These are phyloP conservation scores for Brachyhypopomus occidentalis DNA, from an alignment of 2,113 vertebrate species.

Conservation along the genomic window DNA sequence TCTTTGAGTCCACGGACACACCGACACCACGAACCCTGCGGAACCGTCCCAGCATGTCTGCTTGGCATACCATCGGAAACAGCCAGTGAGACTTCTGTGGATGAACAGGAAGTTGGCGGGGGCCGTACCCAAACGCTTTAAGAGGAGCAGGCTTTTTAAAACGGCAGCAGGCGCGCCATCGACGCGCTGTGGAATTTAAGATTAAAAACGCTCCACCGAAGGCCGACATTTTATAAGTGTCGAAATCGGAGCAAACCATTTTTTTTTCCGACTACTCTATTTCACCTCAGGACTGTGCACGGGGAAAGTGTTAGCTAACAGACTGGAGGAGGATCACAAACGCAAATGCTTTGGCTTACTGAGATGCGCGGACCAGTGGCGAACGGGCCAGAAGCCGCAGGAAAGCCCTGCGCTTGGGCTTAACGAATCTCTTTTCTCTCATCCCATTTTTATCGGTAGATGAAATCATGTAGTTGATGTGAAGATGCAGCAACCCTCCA, in stretches of 20 bases:
- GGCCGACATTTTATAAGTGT: constrained; percentile 36
- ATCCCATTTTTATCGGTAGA: constrained; percentile 43
- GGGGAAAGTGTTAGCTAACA: constrained; percentile 60
- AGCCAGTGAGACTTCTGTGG: constrained; percentile 34
- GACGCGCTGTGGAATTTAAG: neutral
- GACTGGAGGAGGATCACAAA: constrained; percentile 46
- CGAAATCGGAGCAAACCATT: constrained; percentile 50
- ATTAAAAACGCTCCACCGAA: neutral
- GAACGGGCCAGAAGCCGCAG: constrained; percentile 33
- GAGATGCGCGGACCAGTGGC: constrained; percentile 22
- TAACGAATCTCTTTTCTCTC: constrained; percentile 44
- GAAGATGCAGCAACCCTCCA: constrained; percentile 70
- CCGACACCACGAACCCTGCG: constrained; percentile 33
- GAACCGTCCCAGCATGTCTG: constrained; percentile 60
- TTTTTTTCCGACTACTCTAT: constrained; percentile 55
- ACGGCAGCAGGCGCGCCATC: neutral
- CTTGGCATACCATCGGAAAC: constrained; percentile 24
- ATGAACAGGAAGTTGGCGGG: neutral
- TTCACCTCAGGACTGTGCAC: constrained; percentile 73
- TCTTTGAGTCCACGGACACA: neutral
- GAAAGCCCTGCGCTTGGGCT: constrained; percentile 58
- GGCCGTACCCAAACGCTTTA: neutral
- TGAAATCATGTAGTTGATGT: constrained; percentile 44
- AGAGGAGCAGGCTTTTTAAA: neutral
- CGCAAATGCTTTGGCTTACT: neutral